Evolutionary conservation across 1,140 invertebrate genomes (phyloP).

Genomic region (Heliothis subflexa): DNA sequence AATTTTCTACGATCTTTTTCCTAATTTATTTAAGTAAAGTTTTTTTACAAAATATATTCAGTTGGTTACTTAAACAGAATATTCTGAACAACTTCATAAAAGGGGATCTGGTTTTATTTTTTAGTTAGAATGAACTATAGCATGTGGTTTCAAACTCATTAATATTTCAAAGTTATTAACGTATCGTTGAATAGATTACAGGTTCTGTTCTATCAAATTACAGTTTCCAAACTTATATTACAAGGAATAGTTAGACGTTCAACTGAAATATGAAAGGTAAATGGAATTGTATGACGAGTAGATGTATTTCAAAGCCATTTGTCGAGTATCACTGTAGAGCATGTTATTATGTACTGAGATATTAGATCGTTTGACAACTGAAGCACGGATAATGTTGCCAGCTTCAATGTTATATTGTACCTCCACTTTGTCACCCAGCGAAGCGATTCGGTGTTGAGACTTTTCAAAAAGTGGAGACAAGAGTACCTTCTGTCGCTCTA

Average conservation of each 20-base stretch:
- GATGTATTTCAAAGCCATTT: not conserved
- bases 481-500: not conserved
- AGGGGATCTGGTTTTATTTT: too few relatives aligned
- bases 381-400: slow-evolving; percentile 17
- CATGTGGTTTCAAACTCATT: too few relatives aligned
- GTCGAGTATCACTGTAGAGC: not conserved
- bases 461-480: not conserved
- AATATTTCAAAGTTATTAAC: too few relatives aligned
- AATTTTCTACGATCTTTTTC: not conserved
- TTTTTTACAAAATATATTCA: not conserved
- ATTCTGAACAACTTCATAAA: too few relatives aligned
- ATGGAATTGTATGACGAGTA: too few relatives aligned
- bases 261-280: too few relatives aligned
- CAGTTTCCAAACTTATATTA: too few relatives aligned
- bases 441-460: not conserved
- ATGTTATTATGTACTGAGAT: slow-evolving; percentile 5
- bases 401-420: slow-evolving; percentile 16
- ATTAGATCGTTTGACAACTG: slow-evolving; percentile 29
- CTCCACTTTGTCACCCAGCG: not conserved
- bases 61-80: too few relatives aligned
- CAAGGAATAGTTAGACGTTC: too few relatives aligned
- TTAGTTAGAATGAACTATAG: too few relatives aligned
- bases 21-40: not conserved
- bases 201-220: too few relatives aligned
- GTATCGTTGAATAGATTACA: too few relatives aligned